A percentile compares a stretch with the other conserved stretches of the same genome.
phyloP scores from a whole-genome alignment of 23 tunicate genomes.

The Phallusia fumigata region DNA sequence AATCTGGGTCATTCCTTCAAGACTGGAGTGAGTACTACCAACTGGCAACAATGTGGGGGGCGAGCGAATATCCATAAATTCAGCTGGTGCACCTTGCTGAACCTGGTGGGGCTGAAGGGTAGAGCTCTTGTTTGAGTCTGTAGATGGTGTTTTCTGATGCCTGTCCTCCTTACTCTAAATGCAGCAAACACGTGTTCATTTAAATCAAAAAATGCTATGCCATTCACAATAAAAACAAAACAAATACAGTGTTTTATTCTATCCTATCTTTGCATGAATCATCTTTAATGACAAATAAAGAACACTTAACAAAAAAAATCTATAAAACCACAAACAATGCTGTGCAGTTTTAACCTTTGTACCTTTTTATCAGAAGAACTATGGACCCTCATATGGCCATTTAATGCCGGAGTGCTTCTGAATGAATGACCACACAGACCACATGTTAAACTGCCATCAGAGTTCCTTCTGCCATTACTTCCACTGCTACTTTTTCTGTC shows the following conservation, averaged over 20 bases:
- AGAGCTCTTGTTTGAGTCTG: not conserved
- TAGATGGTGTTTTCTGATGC: not conserved
- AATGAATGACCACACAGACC: conserved; percentile 78
- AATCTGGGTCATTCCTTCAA: not conserved
- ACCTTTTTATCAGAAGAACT: conserved; percentile 87
- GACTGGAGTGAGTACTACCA: not conserved
- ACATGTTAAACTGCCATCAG: conserved; percentile 83
- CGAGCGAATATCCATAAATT: not conserved
- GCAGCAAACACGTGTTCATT: too few species aligned
- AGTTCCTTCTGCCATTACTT: conserved; percentile 53
- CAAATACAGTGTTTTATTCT: too few species aligned
- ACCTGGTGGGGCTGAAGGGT: conserved; percentile 6
- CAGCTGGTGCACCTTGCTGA: not conserved
- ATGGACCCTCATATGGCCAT: conserved; percentile 93
- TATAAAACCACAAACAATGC: too few species aligned
- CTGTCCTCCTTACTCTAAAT: not conserved
- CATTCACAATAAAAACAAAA: too few species aligned
- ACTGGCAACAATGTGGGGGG: conserved; percentile 2
- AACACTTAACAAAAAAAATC: too few species aligned
- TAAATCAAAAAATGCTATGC: too few species aligned
- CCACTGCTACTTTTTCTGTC: conserved; percentile 43
- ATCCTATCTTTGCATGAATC: too few species aligned
- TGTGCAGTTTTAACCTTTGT: not conserved
- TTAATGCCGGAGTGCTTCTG: conserved; percentile 81
- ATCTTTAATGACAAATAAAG: too few species aligned